phyloP scores from a whole-genome alignment of 1,140 invertebrate genomes.

The Globodera ellingtonae region DNA sequence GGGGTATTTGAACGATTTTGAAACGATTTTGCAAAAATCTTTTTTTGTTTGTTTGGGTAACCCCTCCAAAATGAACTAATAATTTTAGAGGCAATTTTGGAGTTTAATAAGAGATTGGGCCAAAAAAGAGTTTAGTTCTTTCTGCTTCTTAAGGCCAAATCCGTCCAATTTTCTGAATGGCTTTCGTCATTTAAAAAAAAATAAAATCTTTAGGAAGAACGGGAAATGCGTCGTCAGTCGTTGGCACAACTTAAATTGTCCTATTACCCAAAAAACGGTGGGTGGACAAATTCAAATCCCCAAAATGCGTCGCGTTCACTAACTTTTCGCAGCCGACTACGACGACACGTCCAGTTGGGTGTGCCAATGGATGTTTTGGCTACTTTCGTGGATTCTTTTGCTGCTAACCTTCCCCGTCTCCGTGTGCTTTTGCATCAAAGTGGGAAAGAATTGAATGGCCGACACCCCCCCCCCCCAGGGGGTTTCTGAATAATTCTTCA shows the following conservation, averaged over 20 bases:
- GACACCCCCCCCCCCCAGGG: too few relatives aligned
- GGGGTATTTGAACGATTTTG: too few relatives aligned
- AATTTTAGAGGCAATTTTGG: too few relatives aligned
- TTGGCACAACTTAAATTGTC: constrained; percentile 63
- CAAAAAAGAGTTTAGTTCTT: too few relatives aligned
- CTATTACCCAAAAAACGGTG: constrained; percentile 63
- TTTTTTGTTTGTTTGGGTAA: too few relatives aligned
- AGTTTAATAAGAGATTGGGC: too few relatives aligned
- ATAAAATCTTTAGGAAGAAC: constrained; percentile 48
- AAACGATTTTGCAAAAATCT: not conserved
- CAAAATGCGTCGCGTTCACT: not conserved
- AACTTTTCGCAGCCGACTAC: constrained; percentile 64
- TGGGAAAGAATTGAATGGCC: constrained; percentile 65
- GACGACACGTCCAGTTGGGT: constrained; percentile 67
- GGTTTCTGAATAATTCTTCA: too few relatives aligned
- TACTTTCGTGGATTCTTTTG: constrained; percentile 74
- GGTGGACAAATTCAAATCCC: not conserved
- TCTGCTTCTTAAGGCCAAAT: too few relatives aligned
- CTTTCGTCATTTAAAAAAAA: too few relatives aligned
- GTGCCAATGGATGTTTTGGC: constrained; percentile 32
- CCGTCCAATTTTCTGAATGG: too few relatives aligned
- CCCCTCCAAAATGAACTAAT: too few relatives aligned
- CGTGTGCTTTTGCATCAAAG: constrained; percentile 89
- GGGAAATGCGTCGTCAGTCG: constrained; percentile 62
- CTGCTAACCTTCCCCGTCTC: constrained; percentile 89